Evolutionary conservation across 2,888 invertebrate species (phyloP), one percentile per base, ranked within the genome.

Genomic region (Blera fallax): DNA sequence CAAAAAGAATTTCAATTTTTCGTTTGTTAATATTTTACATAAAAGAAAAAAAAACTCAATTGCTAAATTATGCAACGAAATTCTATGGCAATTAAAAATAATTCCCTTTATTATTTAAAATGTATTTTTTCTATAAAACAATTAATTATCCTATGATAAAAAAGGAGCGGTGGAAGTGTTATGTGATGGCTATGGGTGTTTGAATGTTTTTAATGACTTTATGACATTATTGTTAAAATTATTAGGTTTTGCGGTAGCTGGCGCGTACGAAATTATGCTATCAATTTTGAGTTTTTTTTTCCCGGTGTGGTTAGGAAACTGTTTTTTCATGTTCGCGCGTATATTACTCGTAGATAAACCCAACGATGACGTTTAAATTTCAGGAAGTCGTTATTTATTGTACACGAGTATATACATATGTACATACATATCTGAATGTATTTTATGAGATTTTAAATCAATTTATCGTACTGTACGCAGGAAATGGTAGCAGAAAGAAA

Each of bases 371-470:
- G 52, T 76, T 70, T 50, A 76, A 67, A 67, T 76, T 62, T 50
- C 69, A 76, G 81, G 81, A 81, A 62, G 76, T 76, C 69, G 76
- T 81, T 74, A 81, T 81, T 76, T 81, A 76, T 76, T 54, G 29
- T 72, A 69, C 27, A 65, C 50, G 21, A n/a, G n/a, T n/a, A n/a
- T n/a, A n/a, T n/a, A n/a, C n/a, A n/a, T n/a, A n/a, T n/a, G n/a
- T n/a, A n/a, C n/a, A n/a, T 54, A 72, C 54, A 21, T 27, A 56
- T 74, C 6, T 32, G 54, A 54, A 81, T 69, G 43, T 37, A 10
- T 60, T 58, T 52, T 60, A 80, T 74, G 16, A 24, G 34, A 14
- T 43, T 62, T 74, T 45, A 45, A 54, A 56, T 27, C 14, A 56
- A 56, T 56, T 56, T 34, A 48, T 48, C 21, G 1, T 27, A 3